Percentiles rank a stretch among this genome's conserved stretches.
These are phyloP conservation scores for Phengaris alcon DNA, from an alignment of 2,888 invertebrate species.

Conservation along the genomic window DNA sequence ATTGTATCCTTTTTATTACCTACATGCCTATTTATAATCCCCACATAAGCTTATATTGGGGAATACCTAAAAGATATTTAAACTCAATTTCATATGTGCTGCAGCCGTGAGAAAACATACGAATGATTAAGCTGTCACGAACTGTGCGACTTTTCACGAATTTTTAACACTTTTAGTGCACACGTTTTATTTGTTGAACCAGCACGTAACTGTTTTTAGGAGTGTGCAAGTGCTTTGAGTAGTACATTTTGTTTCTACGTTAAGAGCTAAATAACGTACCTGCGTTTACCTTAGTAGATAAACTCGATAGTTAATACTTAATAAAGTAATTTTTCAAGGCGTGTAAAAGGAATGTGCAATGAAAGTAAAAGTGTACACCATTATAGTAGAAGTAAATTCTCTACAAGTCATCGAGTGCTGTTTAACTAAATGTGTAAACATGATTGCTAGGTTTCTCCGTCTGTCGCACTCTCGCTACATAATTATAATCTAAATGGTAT, in stretches of 20 bases:
- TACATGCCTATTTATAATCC: too few relatives aligned
- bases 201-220: neutral
- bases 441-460: constrained; percentile 36
- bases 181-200: neutral
- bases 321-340: constrained; percentile 9
- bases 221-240: too few relatives aligned
- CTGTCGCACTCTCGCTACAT: constrained; percentile 42
- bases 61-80: neutral
- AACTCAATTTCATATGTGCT: neutral
- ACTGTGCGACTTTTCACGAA: constrained; percentile 17
- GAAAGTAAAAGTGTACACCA: constrained; percentile 29
- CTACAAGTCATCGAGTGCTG: constrained; percentile 28
- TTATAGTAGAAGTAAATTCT: constrained; percentile 17
- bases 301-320: neutral
- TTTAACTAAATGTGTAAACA: constrained; percentile 31
- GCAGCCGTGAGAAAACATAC: constrained; percentile 11
- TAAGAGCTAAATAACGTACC: neutral
- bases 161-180: constrained; percentile 7
- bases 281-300: neutral
- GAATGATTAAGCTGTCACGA: constrained; percentile 11
- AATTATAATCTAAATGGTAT: constrained; percentile 25
- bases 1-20: too few relatives aligned
- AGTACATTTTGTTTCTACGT: neutral
- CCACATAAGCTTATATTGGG: too few relatives aligned
- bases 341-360: constrained; percentile 2